Evolutionary conservation across 2,888 invertebrate species (phyloP), one percentile per base, ranked within the genome.

Genomic region (Torymus aiolomorphi): DNA sequence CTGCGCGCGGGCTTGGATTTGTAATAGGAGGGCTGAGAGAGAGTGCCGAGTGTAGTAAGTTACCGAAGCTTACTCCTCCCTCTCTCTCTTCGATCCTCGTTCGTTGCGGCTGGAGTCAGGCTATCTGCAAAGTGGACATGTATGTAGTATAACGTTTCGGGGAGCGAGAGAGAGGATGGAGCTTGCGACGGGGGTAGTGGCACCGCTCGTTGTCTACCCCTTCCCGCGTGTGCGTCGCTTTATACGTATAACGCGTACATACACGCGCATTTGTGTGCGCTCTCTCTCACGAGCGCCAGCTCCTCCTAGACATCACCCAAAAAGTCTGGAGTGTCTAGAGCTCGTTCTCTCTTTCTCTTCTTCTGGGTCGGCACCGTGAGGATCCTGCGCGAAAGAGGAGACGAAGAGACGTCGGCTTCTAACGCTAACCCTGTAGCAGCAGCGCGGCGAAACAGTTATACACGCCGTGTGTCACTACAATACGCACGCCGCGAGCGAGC

Each of bases 41-140:
- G 65, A 51, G 51, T 18, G 49, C 31, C 16, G 18, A 49, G 49
- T 14, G 59, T 49, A 24, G 20, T 59, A 70, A 70, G 59, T 59
- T 70, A 70, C 18, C 57, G 5, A 56, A 70, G 20, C 54, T 20
- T 14, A 24, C 65, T 42, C 8, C 42, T 49, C 12, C 2, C 16
- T 12, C 62, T n/a, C 65, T 51, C 16, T 59, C 51, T 61, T 42
- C 12, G 5, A 57, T 59, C 59, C 20, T 24, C 18, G 12, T 49
- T 13, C 57, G 42, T 65, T 73, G 65, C 74, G 66, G 65, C 66
- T 65, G 57, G 74, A 57, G 65, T 14, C 54, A 49, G 57, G 78
- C 78, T 79, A 79, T 73, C 78, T 74, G 78, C 70, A 74, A 79
- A 79, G 78, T 74, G 78, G 74, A 74, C 74, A 63, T 69, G 78